Base-by-base conservation (phyloP, 2,888 invertebrate genomes). In the Lapara coniferarum region DNA sequence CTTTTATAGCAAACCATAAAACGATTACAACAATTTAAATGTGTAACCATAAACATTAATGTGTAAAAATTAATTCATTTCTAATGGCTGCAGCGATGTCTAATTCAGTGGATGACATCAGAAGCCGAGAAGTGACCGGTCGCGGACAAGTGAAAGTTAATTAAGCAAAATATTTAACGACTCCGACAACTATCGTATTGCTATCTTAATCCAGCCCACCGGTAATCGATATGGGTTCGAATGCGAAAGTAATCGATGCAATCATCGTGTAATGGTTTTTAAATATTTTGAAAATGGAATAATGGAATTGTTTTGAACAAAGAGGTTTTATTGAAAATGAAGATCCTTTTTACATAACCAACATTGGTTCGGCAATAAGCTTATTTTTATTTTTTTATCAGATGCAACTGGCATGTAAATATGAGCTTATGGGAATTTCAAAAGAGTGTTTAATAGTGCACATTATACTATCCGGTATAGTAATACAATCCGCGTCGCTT, bases 141-240 rank as follows among this genome's bases (percentile, higher is more conserved):
- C 66, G 74, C 73, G 73, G 76, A 66, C n/a, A 69, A 83, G 91
- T 83, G 91, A 91, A 91, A 91, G 90, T 87, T 84, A 87, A 89
- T 89, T 86, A 86, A 83, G 78, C 72, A 73, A 55, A 77, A 75
- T 78, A 79, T 79, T 85, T 85, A 82, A 84, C 78, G 77, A 83
- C 73, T 77, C 74, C 73, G 75, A 77, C 73, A 79, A 71, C 66
- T 68, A 69, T 67, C 68, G 57, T 66, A 69, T 68, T 67, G 70
- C 69, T 77, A 76, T 78, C 73, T 76, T 77, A 80, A 80, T 82
- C 74, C 73, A 67, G 59, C 66, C 71, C 67, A 75, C 73, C 69
- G 69, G 75, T 74, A 63, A 63, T 63, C 63, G 63, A 46, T 3
- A 63, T 63, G 63, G 49, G 49, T 25, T 63, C 63, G 46, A 56